These are phyloP conservation scores for Eurytoma californica DNA, from an alignment of 2,888 invertebrate genomes.

Conservation along the genomic window DNA sequence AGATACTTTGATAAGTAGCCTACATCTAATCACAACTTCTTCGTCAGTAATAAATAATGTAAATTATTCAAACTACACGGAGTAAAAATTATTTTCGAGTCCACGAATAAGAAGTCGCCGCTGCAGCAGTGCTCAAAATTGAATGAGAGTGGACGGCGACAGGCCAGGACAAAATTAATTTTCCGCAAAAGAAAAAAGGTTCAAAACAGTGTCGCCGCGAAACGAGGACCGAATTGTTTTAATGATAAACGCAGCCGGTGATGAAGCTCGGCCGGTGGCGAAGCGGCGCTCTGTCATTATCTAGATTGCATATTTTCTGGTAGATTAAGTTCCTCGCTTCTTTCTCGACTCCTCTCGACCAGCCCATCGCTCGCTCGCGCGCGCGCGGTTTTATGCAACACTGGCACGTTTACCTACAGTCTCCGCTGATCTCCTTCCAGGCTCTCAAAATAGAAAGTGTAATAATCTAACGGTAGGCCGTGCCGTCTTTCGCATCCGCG, in stretches of 20 bases:
- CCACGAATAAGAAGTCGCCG: too few species aligned
- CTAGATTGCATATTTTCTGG: constrained; percentile 74
- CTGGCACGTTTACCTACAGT: constrained; percentile 37
- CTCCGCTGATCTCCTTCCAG: constrained; percentile 2
- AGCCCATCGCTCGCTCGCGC: background rate
- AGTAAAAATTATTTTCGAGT: too few species aligned
- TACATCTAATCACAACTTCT: too few species aligned
- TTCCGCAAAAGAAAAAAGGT: too few species aligned
- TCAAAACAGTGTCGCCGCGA: background rate
- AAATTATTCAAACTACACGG: too few species aligned
- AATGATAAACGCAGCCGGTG: constrained; percentile 62
- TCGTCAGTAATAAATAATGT: too few species aligned
- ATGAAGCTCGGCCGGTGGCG: constrained; percentile 68
- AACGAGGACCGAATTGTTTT: background rate
- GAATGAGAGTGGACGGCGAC: too few species aligned
- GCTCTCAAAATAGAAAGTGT: constrained; percentile 28
- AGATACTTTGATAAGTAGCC: too few species aligned
- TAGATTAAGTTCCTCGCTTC: constrained; percentile 69
- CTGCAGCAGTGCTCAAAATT: too few species aligned
- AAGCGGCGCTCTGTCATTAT: constrained; percentile 70
- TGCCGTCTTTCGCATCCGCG: background rate
- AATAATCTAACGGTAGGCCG: constrained; percentile 29
- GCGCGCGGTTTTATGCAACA: constrained; percentile 1
- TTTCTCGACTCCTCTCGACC: constrained; percentile 18
- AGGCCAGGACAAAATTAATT: too few species aligned